Conservation (phyloP, 2,797 vertebrate genomes). For the Malacoraja senta region DNA sequence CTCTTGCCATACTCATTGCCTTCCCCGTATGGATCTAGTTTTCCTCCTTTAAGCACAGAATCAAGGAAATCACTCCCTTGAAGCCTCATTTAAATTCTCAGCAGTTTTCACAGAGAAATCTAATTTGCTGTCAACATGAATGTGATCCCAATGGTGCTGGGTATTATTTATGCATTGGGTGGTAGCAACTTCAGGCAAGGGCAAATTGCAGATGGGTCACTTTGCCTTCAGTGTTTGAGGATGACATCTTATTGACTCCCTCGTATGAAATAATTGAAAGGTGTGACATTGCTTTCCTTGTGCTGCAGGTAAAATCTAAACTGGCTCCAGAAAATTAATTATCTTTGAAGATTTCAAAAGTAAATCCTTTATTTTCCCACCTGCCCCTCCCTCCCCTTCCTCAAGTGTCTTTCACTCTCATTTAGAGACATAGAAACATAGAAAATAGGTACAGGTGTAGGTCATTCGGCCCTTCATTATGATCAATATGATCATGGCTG, state of each 20-base stretch:
- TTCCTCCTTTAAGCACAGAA: neutral
- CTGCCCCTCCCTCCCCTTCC: neutral
- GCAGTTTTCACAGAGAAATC: neutral
- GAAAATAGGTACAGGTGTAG: no score
- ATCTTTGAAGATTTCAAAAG: neutral
- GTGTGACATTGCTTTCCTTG: neutral
- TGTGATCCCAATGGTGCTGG: neutral
- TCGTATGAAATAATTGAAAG: neutral
- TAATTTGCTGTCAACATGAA: neutral
- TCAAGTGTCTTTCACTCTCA: neutral
- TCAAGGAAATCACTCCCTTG: neutral
- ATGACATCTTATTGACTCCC: neutral
- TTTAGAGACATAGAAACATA: no score
- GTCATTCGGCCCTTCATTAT: no score
- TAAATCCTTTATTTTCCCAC: neutral
- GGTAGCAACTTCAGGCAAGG: neutral
- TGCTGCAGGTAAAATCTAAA: neutral
- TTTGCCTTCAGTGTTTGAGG: neutral
- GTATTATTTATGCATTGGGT: neutral
- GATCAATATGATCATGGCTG: no score
- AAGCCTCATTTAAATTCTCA: neutral
- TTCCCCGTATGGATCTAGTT: neutral
- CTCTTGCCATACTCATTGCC: neutral
- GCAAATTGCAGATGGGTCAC: neutral
- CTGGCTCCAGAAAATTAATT: neutral